Conservation (phyloP, 2,113 vertebrate species). For the Zootoca vivipara region DNA sequence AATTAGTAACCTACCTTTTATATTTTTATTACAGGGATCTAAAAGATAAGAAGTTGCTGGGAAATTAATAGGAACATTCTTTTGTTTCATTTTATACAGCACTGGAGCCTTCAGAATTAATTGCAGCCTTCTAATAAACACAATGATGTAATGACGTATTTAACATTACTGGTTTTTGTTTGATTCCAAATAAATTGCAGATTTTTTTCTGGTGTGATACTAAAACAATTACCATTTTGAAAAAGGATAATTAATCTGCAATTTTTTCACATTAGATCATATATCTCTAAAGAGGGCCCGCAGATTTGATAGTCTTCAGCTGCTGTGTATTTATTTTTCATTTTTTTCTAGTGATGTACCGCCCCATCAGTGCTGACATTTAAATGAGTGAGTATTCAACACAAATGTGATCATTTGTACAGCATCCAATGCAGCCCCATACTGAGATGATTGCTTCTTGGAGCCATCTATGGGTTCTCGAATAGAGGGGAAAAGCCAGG, state of each 20-base stretch:
- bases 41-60: constrained; percentile 51
- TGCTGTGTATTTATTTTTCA: constrained; percentile 83
- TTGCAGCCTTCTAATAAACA: constrained; percentile 84
- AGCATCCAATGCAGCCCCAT: constrained; percentile 89
- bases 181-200: constrained; percentile 88
- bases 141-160: constrained; percentile 82
- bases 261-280: constrained; percentile 92
- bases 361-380: constrained; percentile 95
- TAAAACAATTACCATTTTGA: constrained; percentile 91
- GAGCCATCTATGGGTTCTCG: constrained; percentile 80
- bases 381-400: constrained; percentile 97
- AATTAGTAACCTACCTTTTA: neutral
- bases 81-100: constrained; percentile 73
- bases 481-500: constrained; percentile 83
- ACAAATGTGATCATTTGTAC: constrained; percentile 94
- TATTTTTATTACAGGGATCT: constrained; percentile 22
- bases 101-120: constrained; percentile 77
- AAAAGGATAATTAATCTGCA: constrained; percentile 93
- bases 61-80: constrained; percentile 70
- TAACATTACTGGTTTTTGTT: constrained; percentile 79
- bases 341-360: constrained; percentile 77
- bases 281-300: constrained; percentile 80
- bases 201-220: constrained; percentile 82
- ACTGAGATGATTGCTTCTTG: constrained; percentile 95
- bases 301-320: constrained; percentile 82